Evolutionary conservation across 1,140 invertebrate species (phyloP), one percentile per base, ranked within the genome.

Genomic region (Drosophila baimaii): DNA sequence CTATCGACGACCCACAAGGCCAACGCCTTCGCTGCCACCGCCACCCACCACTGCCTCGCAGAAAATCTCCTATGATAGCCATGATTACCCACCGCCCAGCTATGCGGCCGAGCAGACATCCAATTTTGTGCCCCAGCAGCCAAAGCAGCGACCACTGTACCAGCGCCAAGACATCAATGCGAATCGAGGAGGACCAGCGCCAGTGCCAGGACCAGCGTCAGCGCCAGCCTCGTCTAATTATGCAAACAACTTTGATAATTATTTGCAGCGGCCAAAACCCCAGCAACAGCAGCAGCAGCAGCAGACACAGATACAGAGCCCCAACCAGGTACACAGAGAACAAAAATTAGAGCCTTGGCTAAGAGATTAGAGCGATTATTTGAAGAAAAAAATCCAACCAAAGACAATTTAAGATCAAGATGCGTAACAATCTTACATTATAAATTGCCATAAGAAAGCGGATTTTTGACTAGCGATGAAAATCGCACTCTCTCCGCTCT

Each of bases 211-310:
- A 57, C 70, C 57, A 58, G 62, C 29, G 19, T 43, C 80, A 73
- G 46, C 51, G 15, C 31, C 58, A 27, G 39, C 56, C n/a, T 59
- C 82, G 75, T 88, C 90, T 90, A 91, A 90, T 90, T 91, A 91
- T 91, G 90, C 86, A 90, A 91, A 91, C 90, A 91, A 80, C 86
- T 91, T 91, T 85, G 86, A 85, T 85, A 91, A 91, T 91, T 91
- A 91, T 91, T 91, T 89, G 90, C 79, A 80, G 66, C 77, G 79
- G 61, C 77, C 88, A 43, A 71, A 57, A 10, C 43, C 62, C 72
- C 79, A 59, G 29, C 29, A 52, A 55, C 52, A 66, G 37, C 29
- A 52, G 58, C 52, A 66, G 37, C 44, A 33, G 37, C 37, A 41
- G 59, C 49, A 66, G 37, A 10, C 25, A 12, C 71, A 76, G 33